A percentile compares a stretch with the other conserved stretches of the same genome.
phyloP scores from a whole-genome alignment of 2,113 vertebrate genomes.

The Rhinichthys klamathensis region DNA sequence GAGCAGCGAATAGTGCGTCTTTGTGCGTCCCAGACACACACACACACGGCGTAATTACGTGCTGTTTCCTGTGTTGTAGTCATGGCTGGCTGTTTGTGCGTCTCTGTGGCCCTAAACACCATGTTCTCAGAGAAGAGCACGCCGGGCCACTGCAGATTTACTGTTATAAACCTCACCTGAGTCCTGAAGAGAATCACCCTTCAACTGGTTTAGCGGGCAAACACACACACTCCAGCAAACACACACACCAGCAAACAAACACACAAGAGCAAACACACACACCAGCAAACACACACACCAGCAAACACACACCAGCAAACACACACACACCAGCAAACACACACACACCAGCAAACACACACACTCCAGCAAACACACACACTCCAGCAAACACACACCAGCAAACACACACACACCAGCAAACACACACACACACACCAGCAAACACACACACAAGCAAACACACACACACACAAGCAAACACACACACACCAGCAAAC shows the following conservation, averaged over 20 bases:
- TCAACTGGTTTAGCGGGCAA: neutral
- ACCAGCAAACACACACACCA: too few species aligned
- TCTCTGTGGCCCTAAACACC: constrained; percentile 25
- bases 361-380: too few species aligned
- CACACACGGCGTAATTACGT: constrained; percentile 47
- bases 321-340: too few species aligned
- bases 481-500: too few species aligned
- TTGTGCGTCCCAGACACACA: constrained; percentile 51
- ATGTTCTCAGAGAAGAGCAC: constrained; percentile 6
- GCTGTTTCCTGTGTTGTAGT: constrained; percentile 56
- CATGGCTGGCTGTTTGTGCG: constrained; percentile 50
- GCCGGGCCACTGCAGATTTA: neutral
- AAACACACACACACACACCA: too few species aligned
- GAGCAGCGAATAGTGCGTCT: constrained; percentile 50
- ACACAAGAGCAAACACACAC: too few species aligned
- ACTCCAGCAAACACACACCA: too few species aligned
- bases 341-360: too few species aligned
- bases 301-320: too few species aligned
- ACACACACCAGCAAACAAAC: neutral
- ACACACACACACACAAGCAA: too few species aligned
- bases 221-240: constrained; percentile 8
- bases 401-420: too few species aligned
- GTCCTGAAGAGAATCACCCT: neutral
- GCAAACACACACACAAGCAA: too few species aligned
- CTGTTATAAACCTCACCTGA: neutral